Conservation (phyloP, 1,140 invertebrate species). For the Pectinophora gossypiella region DNA sequence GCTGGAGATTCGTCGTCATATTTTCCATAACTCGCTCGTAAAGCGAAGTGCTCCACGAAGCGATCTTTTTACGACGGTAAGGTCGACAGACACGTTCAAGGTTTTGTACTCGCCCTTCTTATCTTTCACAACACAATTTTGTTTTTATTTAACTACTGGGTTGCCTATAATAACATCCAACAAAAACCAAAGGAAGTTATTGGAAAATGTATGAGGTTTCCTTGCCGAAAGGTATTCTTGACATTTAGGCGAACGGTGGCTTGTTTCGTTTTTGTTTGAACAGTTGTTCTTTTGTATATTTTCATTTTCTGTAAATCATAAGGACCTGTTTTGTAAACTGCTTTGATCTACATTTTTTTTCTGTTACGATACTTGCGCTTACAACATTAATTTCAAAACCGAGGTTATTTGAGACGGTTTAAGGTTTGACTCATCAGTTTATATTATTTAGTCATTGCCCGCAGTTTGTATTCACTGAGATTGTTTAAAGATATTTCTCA, state of each 20-base stretch:
- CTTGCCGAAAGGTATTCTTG: neutral
- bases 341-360: too few species aligned
- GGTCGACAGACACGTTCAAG: slow-evolving; percentile 28
- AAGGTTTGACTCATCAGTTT: too few species aligned
- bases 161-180: neutral
- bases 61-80: slow-evolving; percentile 18
- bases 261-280: neutral
- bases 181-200: neutral
- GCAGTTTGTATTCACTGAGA: too few species aligned
- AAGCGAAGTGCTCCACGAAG: slow-evolving; percentile 17
- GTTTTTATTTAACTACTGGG: neutral
- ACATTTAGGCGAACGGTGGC: neutral
- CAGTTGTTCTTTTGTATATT: too few species aligned
- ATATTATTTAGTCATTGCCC: too few species aligned
- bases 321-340: too few species aligned
- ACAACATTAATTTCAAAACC: too few species aligned
- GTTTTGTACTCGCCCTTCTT: slow-evolving; percentile 16
- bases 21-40: slow-evolving; percentile 6
- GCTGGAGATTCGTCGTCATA: neutral
- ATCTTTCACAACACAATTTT: slow-evolving; percentile 11
- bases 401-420: too few species aligned
- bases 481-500: too few species aligned
- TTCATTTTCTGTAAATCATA: too few species aligned
- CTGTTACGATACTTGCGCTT: too few species aligned
- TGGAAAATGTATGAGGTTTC: neutral